Percentiles rank a stretch among this genome's conserved stretches.
Conservation (phyloP, 2,113 vertebrate genomes). For the Miniopterus natalensis region DNA sequence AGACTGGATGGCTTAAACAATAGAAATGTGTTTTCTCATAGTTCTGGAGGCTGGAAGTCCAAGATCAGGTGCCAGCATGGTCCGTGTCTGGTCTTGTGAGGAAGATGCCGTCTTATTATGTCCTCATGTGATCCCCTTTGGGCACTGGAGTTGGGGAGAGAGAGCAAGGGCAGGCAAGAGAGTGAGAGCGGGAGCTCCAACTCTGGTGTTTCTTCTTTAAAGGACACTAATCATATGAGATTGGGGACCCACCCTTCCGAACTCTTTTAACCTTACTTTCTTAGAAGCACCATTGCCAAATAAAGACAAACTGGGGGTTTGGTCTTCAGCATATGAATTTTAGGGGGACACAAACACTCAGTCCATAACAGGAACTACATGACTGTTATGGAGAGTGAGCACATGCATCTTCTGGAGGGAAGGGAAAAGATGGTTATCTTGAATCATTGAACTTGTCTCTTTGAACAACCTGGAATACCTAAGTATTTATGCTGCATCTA, state of each 20-base stretch:
- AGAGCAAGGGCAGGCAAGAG: no score
- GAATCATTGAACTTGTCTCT: neutral
- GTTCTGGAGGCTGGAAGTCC: neutral
- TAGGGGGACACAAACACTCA: neutral
- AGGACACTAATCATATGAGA: neutral
- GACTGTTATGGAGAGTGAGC: neutral
- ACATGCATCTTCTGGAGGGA: neutral
- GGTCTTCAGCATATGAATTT: neutral
- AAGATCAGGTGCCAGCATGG: accelerated
- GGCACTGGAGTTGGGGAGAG: neutral
- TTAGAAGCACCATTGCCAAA: neutral
- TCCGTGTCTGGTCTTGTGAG: neutral
- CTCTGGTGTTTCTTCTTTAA: neutral
- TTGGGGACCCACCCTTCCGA: neutral
- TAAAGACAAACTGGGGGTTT: neutral
- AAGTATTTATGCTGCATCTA: neutral
- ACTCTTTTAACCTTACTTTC: neutral
- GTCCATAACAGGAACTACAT: neutral
- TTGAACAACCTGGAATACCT: neutral
- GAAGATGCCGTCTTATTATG: neutral
- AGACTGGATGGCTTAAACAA: neutral
- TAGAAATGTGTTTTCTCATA: neutral
- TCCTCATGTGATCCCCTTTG: neutral
- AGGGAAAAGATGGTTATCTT: neutral
- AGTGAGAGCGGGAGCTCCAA: neutral